A percentile compares a stretch with the other conserved stretches of the same genome.
phyloP scores from a whole-genome alignment of 2,113 vertebrate species.

The Bufo bufo region DNA sequence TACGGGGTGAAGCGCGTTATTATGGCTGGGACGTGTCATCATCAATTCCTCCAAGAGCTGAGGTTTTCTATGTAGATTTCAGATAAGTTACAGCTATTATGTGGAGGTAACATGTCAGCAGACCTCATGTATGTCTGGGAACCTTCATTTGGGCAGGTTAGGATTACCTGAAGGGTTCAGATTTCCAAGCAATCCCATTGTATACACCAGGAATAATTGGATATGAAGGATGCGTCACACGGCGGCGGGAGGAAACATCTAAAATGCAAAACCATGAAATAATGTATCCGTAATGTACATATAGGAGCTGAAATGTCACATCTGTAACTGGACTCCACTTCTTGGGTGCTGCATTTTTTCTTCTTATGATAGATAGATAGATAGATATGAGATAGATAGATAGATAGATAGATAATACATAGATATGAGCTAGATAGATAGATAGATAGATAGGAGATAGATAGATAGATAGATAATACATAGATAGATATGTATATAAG shows the following conservation, averaged over 20 bases:
- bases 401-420: neutral
- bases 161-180: neutral
- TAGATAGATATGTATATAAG: too few relatives aligned
- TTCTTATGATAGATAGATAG: too few relatives aligned
- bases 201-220: neutral
- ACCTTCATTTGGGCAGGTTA: neutral
- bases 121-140: neutral
- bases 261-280: neutral
- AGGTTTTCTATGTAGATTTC: neutral
- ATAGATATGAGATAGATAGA: neutral
- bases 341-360: too few relatives aligned
- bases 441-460: neutral
- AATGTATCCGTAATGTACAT: neutral
- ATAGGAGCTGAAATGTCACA: neutral
- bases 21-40: neutral
- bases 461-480: too few relatives aligned
- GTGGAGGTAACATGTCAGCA: neutral
- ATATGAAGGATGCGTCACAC: neutral
- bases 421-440: neutral
- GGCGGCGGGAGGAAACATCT: neutral
- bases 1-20: neutral
- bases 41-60: neutral
- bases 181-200: neutral
- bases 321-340: too few relatives aligned
- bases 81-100: slow-evolving; percentile 12